Percentiles rank a stretch among this genome's conserved stretches.
These are phyloP conservation scores for Lutraria lutraria DNA, from an alignment of 2,888 invertebrate genomes.

Conservation along the genomic window DNA sequence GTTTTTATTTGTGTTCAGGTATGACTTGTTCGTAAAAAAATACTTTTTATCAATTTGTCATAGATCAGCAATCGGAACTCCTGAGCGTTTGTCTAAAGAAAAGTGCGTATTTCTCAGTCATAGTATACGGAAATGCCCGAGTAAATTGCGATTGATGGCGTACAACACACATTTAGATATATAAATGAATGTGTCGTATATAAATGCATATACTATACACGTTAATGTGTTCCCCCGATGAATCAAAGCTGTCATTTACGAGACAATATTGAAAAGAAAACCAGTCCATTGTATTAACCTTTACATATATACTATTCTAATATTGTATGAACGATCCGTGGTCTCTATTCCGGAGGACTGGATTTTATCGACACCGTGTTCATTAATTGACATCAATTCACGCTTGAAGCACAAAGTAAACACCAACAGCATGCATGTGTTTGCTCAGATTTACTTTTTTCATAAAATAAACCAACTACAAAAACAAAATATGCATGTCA, in stretches of 20 bases:
- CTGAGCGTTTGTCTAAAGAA: no score
- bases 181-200: neutral
- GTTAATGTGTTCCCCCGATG: neutral
- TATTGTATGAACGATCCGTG: neutral
- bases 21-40: neutral
- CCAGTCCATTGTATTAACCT: neutral
- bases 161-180: neutral
- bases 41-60: no score
- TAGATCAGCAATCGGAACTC: no score
- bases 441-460: neutral
- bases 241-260: neutral
- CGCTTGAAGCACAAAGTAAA: neutral
- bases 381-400: neutral
- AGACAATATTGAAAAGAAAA: neutral
- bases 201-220: neutral
- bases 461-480: neutral
- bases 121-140: no score
- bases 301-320: neutral
- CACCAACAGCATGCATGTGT: neutral
- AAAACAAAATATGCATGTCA: neutral
- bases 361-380: neutral
- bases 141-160: no score
- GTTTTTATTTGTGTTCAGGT: neutral
- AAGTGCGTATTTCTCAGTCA: no score
- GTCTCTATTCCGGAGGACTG: neutral